Base-by-base conservation (phyloP, 2,113 vertebrate species). In the Rhynchomys soricoides region DNA sequence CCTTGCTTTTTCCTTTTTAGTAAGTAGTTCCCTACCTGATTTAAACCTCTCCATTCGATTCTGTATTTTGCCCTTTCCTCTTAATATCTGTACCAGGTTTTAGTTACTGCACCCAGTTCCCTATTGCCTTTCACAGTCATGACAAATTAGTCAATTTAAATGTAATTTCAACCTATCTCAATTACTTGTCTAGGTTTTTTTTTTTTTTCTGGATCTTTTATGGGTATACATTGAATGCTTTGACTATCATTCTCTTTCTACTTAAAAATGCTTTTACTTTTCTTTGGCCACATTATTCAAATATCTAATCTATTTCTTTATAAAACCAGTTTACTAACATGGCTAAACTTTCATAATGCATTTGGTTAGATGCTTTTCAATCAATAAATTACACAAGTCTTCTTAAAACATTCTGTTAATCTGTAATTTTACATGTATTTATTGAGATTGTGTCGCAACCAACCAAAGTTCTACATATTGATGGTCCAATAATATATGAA, bases 221-320 rank as follows among this genome's bases (percentile, higher is more conserved):
- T 89, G 5, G 87, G 55, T 78, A 7, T 26, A 81, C 34, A 74
- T 50, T 13, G 73, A 83, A 31, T 16, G 22, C 13, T 71, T 90
- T 37, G 5, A 40, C 31, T 43, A 66, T 82, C 55, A 68, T 9
- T 96, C 48, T 78, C 52, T 37, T 68, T 78, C 45, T 15, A 74
- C 64, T 86, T 79, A 85, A 59, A 59, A 57, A 57, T 59, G 19
- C 29, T 37, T 50, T 64, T 43, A 89, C 16, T 82, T 12, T 13
- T 91, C 26, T 92, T 86, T 86, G 16, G 3, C 13, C 17, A 34
- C 34, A 68, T 90, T 73, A 66, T 8, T 92, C 59, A 94, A 90
- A 94, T 90, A 94, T 50, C 89, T 3, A 90, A 57, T 74, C n/a
- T 59, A 75, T 86, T 93, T 83, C 34, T 94, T 93, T 94, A 73